A percentile compares a stretch with the other conserved stretches of the same genome.
Conservation (phyloP, 2,113 vertebrate genomes). For the Podiceps cristatus region DNA sequence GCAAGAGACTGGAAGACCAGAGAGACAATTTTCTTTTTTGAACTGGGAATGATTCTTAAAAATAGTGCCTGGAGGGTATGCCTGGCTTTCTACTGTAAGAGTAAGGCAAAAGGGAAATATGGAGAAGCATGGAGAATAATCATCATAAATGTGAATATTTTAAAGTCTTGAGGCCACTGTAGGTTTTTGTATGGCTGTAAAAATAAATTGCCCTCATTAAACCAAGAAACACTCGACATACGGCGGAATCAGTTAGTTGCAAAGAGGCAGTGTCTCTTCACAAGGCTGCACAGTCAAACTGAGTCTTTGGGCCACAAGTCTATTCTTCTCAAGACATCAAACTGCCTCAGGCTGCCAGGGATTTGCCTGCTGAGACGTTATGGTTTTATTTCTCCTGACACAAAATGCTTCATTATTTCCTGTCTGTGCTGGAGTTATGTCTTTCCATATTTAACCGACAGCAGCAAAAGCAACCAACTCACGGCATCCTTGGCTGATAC, state of each 20-base stretch:
- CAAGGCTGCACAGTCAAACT: neutral
- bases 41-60: neutral
- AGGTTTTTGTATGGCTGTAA: slow-evolving; percentile 23
- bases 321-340: slow-evolving; percentile 3
- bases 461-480: neutral
- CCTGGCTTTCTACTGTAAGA: neutral
- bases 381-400: slow-evolving; percentile 37
- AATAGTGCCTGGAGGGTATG: neutral
- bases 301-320: neutral
- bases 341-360: slow-evolving; percentile 11
- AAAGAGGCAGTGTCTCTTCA: slow-evolving; percentile 22
- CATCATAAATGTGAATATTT: neutral
- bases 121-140: neutral
- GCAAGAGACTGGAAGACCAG: neutral
- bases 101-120: neutral
- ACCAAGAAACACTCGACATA: neutral
- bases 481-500: neutral
- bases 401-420: slow-evolving; percentile 51
- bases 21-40: neutral
- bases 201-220: slow-evolving; percentile 29
- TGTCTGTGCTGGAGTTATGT: slow-evolving; percentile 5
- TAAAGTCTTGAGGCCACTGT: neutral
- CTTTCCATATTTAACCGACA: slow-evolving; percentile 39
- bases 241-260: neutral
- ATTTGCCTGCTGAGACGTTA: slow-evolving; percentile 32